Percentiles rank a stretch among this genome's conserved stretches.
Evolutionary conservation across 2,888 invertebrate genomes (phyloP).

Genomic region (Lathronympha strigana): DNA sequence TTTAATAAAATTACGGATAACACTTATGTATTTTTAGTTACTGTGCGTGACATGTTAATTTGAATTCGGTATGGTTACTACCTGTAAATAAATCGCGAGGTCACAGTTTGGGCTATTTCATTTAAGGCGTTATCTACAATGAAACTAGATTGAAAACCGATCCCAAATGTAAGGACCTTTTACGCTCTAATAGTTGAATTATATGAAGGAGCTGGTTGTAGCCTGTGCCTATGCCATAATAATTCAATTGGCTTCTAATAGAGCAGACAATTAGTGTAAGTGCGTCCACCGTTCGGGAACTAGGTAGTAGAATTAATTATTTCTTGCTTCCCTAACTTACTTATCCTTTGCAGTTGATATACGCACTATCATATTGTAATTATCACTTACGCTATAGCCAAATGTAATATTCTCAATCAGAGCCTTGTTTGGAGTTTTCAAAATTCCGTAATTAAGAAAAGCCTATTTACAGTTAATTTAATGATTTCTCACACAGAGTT

Average conservation of each 20-base stretch:
- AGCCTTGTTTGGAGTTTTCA: background rate
- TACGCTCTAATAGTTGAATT: background rate
- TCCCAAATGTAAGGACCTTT: constrained; percentile 3
- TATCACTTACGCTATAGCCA: background rate
- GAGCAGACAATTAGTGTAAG: constrained; percentile 23
- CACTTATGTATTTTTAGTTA: too few relatives aligned
- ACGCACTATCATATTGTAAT: background rate
- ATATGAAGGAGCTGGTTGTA: background rate
- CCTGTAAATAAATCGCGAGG: too few relatives aligned
- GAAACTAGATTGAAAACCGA: background rate
- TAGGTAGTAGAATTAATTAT: constrained; percentile 13
- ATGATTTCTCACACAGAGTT: constrained; percentile 25
- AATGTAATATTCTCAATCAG: background rate
- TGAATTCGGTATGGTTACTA: too few relatives aligned
- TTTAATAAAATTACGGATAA: too few relatives aligned
- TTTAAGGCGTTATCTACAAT: too few relatives aligned
- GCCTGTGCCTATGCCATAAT: background rate
- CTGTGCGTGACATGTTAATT: too few relatives aligned
- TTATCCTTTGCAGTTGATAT: background rate
- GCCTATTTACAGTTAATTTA: constrained; percentile 17
- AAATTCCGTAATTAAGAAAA: background rate
- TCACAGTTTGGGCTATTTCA: too few relatives aligned
- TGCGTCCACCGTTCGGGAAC: constrained; percentile 3
- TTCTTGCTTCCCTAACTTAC: background rate
- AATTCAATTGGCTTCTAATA: constrained; percentile 23